phyloP scores from a whole-genome alignment of 2,797 vertebrate genomes.

The Poecilia picta region DNA sequence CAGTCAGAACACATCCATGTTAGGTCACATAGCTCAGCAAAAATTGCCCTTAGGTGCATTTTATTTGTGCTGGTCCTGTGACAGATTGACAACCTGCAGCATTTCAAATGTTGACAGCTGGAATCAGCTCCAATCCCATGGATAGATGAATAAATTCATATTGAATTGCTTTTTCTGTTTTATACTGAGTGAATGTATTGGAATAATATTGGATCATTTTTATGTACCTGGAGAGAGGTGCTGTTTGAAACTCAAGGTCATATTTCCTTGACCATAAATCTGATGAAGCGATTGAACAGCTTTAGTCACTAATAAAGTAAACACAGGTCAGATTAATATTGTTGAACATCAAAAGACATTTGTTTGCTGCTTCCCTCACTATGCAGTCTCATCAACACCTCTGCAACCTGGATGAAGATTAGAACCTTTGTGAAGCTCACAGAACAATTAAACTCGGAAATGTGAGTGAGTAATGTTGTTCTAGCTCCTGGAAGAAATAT shows the following conservation, averaged over 20 bases:
- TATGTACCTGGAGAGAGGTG: neutral
- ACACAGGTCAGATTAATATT: neutral
- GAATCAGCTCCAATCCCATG: slow-evolving; percentile 1
- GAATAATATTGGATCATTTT: neutral
- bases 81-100: neutral
- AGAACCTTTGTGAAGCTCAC: neutral
- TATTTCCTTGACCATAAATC: neutral
- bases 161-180: neutral
- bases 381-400: neutral
- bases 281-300: neutral
- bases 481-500: neutral
- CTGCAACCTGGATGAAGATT: neutral
- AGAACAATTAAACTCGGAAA: neutral
- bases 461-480: neutral
- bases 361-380: neutral
- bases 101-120: neutral
- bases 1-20: neutral
- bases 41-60: neutral
- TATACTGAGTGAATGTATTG: neutral
- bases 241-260: neutral
- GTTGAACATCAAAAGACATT: neutral
- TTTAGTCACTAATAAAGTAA: slow-evolving; percentile 1
- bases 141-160: neutral
- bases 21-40: neutral
- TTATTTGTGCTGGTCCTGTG: neutral